These are phyloP conservation scores for Thera obeliscata DNA, from an alignment of 2,888 invertebrate genomes.

Conservation along the genomic window DNA sequence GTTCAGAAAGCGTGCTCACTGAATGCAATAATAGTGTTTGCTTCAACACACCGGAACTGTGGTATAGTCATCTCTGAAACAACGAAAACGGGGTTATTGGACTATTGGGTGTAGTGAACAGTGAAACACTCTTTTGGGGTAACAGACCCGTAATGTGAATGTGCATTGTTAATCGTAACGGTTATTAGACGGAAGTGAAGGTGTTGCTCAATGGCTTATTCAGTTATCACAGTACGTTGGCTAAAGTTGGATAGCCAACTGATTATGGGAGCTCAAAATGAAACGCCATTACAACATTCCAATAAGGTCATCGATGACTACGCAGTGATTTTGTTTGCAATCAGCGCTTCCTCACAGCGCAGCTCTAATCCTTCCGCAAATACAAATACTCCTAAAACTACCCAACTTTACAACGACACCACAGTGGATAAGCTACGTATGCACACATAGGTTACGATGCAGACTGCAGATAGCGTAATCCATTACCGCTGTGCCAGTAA, in stretches of 20 bases:
- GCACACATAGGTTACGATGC: slow-evolving; percentile 39
- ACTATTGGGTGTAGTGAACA: slow-evolving; percentile 49
- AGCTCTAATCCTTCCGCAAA: slow-evolving; percentile 51
- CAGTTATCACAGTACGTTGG: slow-evolving; percentile 2
- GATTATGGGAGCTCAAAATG: slow-evolving; percentile 1
- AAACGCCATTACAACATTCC: slow-evolving; percentile 1
- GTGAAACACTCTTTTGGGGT: slow-evolving; percentile 51
- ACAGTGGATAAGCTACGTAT: slow-evolving; percentile 1
- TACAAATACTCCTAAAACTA: slow-evolving; percentile 49
- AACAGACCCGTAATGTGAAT: slow-evolving; percentile 56
- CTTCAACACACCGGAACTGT: slow-evolving; percentile 16
- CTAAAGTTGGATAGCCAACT: slow-evolving; percentile 34
- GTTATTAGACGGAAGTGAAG: slow-evolving; percentile 48
- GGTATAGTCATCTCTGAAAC: slow-evolving; percentile 37
- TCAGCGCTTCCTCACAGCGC: slow-evolving; percentile 33
- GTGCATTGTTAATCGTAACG: slow-evolving; percentile 38
- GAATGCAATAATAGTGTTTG: slow-evolving; percentile 12
- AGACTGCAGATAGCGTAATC: slow-evolving; percentile 61
- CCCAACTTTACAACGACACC: slow-evolving; percentile 49
- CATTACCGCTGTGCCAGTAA: slow-evolving; percentile 64
- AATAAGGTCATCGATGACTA: slow-evolving; percentile 7
- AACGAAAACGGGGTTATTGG: slow-evolving; percentile 36
- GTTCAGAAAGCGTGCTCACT: slow-evolving; percentile 17
- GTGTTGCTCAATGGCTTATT: slow-evolving; percentile 43
- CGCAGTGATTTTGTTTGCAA: slow-evolving; percentile 25